Conservation (phyloP, 1,140 invertebrate species). For the Drosophila guanche region DNA sequence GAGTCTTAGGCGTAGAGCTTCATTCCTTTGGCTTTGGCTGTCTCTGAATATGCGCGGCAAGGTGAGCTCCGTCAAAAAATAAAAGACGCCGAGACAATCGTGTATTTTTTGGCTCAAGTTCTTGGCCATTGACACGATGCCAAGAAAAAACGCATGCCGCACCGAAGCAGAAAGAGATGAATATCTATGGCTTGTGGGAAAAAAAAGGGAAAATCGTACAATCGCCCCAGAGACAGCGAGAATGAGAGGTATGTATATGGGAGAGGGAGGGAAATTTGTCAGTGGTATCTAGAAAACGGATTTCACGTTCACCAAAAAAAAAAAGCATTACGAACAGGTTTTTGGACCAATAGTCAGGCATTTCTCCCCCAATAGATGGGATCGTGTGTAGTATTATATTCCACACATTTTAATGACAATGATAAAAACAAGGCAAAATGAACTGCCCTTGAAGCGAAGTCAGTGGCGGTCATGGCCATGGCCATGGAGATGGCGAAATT, state of each 20-base stretch:
- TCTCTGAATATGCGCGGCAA: conserved; percentile 54
- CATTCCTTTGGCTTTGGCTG: conserved; percentile 20
- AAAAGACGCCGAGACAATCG: conserved; percentile 31
- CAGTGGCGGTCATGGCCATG: conserved; percentile 16
- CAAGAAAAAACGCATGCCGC: conserved; percentile 54
- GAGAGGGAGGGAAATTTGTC: not conserved
- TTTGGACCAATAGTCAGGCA: conserved; percentile 31
- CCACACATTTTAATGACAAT: conserved; percentile 68
- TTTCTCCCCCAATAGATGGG: conserved; percentile 7
- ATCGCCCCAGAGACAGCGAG: too few species aligned
- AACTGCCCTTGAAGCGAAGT: conserved; percentile 26
- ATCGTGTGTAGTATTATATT: conserved; percentile 66
- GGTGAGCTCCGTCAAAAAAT: conserved; percentile 32
- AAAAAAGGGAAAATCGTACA: not conserved
- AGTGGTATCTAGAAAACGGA: conserved; percentile 27
- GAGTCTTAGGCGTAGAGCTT: conserved; percentile 29
- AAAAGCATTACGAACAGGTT: conserved; percentile 51
- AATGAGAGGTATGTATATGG: too few species aligned
- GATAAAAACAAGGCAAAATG: conserved; percentile 63
- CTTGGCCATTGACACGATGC: conserved; percentile 60
- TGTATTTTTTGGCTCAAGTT: conserved; percentile 57
- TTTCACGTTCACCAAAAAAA: conserved; percentile 33
- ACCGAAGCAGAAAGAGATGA: conserved; percentile 28
- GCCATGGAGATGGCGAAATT: conserved; percentile 12
- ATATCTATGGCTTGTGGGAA: conserved; percentile 22